Evolutionary conservation across 2,797 vertebrate species (phyloP).

Genomic region (Rhinoraja longicauda): DNA sequence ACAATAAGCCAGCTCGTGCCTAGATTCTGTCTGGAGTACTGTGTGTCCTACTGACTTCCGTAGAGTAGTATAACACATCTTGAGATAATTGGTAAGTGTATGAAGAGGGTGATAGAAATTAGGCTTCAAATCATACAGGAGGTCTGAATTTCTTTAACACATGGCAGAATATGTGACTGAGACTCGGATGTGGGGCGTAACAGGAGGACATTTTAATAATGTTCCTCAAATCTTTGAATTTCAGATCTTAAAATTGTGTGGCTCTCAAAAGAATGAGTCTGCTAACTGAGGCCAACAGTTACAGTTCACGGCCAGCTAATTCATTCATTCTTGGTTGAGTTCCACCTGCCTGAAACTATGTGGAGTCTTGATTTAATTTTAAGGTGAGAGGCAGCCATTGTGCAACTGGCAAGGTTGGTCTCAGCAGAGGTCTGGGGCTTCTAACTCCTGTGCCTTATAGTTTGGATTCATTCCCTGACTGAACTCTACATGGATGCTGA

Average conservation of each 20-base stretch:
- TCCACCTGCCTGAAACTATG: not conserved
- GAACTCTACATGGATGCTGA: no score
- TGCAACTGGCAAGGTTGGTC: not conserved
- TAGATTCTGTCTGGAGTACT: not conserved
- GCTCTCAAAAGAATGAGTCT: not conserved
- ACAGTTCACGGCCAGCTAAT: not conserved
- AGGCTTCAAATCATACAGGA: not conserved
- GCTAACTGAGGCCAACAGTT: not conserved
- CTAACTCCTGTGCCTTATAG: not conserved
- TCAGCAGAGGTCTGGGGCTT: not conserved
- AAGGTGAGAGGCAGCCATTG: not conserved
- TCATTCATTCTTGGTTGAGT: not conserved
- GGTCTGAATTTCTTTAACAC: not conserved
- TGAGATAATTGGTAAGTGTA: not conserved
- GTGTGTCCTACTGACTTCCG: not conserved
- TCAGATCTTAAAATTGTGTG: not conserved
- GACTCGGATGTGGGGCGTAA: not conserved
- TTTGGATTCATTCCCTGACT: no score
- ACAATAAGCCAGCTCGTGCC: not conserved
- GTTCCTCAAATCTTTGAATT: not conserved
- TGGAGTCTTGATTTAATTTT: not conserved
- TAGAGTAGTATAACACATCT: not conserved
- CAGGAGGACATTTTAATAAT: not conserved
- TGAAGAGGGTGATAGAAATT: not conserved
- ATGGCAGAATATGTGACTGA: not conserved